These are phyloP conservation scores for Margarornis squamiger DNA, from an alignment of 2,797 vertebrate species.

Conservation along the genomic window DNA sequence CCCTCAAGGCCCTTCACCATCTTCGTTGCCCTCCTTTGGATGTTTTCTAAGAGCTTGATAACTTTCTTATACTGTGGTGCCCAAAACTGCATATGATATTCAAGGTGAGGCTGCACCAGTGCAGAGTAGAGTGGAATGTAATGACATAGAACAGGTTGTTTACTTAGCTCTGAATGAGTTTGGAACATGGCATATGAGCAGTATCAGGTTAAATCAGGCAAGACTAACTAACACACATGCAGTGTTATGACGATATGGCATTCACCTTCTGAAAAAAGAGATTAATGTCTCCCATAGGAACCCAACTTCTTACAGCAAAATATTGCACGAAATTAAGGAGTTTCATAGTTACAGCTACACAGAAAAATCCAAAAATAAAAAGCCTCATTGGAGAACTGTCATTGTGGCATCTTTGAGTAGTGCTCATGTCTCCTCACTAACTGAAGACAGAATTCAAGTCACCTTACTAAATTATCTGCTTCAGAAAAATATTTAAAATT, in stretches of 20 bases:
- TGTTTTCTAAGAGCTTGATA: neutral
- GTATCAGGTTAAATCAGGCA: neutral
- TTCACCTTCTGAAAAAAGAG: neutral
- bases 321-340: neutral
- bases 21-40: neutral
- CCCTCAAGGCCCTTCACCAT: neutral
- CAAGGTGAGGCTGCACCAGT: neutral
- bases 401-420: neutral
- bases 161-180: neutral
- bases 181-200: accelerated
- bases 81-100: neutral
- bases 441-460: neutral
- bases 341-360: neutral
- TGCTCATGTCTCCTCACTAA: neutral
- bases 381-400: neutral
- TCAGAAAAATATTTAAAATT: neutral
- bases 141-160: neutral
- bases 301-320: neutral
- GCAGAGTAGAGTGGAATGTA: neutral
- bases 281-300: neutral
- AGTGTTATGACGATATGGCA: neutral
- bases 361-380: neutral
- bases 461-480: neutral
- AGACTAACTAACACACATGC: neutral
- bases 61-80: neutral